Conservation (phyloP, 1,140 invertebrate genomes). For the Ceratoteleas bidentatus region DNA sequence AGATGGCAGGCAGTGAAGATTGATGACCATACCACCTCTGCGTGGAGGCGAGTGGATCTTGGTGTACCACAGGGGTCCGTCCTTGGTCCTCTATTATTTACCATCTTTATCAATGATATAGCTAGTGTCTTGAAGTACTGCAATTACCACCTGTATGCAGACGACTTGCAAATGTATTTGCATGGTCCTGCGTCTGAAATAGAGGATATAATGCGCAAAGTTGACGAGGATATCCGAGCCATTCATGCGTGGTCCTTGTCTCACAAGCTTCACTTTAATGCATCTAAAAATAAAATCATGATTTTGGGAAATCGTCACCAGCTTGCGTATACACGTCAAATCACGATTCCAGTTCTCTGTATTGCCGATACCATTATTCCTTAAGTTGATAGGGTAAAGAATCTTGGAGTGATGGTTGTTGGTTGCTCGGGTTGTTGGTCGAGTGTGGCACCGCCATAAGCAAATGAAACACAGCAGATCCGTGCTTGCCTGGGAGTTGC, state of each 20-base stretch:
- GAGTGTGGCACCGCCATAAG: background rate
- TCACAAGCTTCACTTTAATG: too few species aligned
- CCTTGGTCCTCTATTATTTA: slow-evolving; percentile 3
- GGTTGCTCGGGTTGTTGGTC: background rate
- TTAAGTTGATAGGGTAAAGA: background rate
- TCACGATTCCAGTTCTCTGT: too few species aligned
- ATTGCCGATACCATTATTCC: too few species aligned
- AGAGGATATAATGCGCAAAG: too few species aligned
- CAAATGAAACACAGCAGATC: background rate
- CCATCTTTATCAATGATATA: background rate
- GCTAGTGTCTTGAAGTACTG: background rate
- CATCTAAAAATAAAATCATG: too few species aligned
- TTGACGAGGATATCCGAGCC: too few species aligned
- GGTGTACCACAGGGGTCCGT: slow-evolving; percentile 3
- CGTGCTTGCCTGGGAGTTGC: background rate
- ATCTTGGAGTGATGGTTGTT: background rate
- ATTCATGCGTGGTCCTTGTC: too few species aligned
- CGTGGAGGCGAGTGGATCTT: background rate
- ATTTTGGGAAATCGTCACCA: too few species aligned
- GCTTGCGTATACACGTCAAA: too few species aligned
- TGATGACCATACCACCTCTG: background rate
- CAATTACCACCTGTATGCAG: background rate
- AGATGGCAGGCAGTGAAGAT: background rate
- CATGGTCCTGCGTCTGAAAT: too few species aligned
- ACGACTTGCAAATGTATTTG: slow-evolving; percentile 2